Percentiles rank a stretch among this genome's conserved stretches.
Conservation (phyloP, 2,113 vertebrate genomes). For the Eudyptes chrysolophus region DNA sequence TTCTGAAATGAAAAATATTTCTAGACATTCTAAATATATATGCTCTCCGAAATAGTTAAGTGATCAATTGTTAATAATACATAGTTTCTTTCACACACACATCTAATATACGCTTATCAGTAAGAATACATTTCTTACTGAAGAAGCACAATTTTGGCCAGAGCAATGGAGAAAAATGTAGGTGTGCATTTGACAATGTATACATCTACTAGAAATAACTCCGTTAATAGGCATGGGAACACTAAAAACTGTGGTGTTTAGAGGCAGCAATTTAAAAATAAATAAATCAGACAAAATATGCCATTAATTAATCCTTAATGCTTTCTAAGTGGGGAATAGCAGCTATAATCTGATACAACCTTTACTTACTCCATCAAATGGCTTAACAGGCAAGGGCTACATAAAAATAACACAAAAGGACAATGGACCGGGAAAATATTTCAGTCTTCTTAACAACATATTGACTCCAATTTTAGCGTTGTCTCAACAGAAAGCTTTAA, state of each 20-base stretch:
- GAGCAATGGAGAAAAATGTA: background rate
- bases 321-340: background rate
- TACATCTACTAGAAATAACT: background rate
- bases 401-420: background rate
- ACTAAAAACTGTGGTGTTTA: background rate
- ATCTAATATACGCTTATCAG: background rate
- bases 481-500: background rate
- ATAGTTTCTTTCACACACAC: background rate
- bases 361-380: background rate
- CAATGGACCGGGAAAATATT: background rate
- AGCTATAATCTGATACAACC: background rate
- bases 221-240: background rate
- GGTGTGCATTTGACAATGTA: background rate
- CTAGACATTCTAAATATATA: background rate
- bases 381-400: background rate
- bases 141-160: background rate
- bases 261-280: background rate
- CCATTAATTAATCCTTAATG: background rate
- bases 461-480: background rate
- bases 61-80: background rate
- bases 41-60: background rate
- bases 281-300: background rate
- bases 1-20: background rate
- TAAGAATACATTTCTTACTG: background rate
- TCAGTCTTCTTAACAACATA: background rate